Evolutionary conservation across 2,888 invertebrate species (phyloP).

Genomic region (Arenicola marina): DNA sequence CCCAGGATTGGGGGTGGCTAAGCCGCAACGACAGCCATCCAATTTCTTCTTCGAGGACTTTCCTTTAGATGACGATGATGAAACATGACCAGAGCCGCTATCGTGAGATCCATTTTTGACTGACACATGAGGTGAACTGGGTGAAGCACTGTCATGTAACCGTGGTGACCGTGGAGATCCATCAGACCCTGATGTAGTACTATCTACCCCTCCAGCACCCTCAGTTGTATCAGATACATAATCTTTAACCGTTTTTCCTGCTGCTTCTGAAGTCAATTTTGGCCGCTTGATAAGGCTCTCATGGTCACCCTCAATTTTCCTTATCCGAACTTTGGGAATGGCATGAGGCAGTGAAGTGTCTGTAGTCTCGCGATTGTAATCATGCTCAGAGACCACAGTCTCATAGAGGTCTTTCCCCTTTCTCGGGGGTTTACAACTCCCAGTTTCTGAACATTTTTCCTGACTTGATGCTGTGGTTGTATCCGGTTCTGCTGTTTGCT

Average conservation of each 20-base stretch:
- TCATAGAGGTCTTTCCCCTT: constrained; percentile 3
- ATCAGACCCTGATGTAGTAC: background rate
- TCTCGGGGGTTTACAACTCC: background rate
- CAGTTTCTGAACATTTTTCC: no score
- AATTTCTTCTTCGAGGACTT: background rate
- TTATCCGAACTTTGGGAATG: background rate
- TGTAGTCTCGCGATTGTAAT: constrained; percentile 10
- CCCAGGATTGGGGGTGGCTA: constrained; percentile 85
- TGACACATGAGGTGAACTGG: no score
- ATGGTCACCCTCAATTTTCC: background rate
- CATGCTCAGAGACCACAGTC: constrained; percentile 12
- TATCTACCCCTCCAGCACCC: no score
- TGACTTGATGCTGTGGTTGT: no score
- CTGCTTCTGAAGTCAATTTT: constrained; percentile 24
- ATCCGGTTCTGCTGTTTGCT: no score
- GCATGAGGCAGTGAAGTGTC: background rate
- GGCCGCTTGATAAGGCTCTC: background rate
- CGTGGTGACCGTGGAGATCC: no score
- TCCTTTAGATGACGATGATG: no score
- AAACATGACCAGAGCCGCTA: no score
- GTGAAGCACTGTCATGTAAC: no score
- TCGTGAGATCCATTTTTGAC: background rate
- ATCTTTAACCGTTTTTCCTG: background rate
- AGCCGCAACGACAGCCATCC: constrained; percentile 85
- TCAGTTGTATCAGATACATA: background rate